Evolutionary conservation across 2,888 invertebrate genomes (phyloP), one percentile per base, ranked within the genome.

Genomic region (Dryobotodes eremita): DNA sequence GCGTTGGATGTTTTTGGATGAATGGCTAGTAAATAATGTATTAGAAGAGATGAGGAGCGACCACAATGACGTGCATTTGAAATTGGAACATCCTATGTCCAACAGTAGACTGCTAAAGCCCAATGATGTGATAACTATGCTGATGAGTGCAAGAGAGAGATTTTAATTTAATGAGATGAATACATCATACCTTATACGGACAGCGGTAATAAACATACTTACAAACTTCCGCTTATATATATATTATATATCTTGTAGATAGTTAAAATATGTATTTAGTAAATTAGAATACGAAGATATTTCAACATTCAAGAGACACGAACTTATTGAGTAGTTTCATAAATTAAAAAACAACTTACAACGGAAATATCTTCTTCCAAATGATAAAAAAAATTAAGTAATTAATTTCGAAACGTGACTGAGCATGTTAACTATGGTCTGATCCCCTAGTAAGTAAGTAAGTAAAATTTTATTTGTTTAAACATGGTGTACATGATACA

Each of bases 251-350:
- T 2, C 8, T 80, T 42, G 15, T 31, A 69, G 1, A 53, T 31
- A 53, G 55, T 69, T 81, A 75, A 80, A 69, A 69, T 80, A 81
- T 80, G 82, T 81, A 80, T 80, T 69, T 64, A 80, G 74, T 62
- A 5, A 31, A 69, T 57, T 57, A 20, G 73, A 80, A 73, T 26
- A 48, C 15, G n/a, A 31, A 0, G 23, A 74, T 42, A 61, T 73
- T 42, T 81, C 23, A 13, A 55, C 42, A 55, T 73, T 23, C 1
- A 62, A 42, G 31, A 74, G 23, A 71, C 48, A n/a, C 15, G n/a
- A 53, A 20, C 15, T 8, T 31, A 55, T 13, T 62, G 31, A 62
- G 17, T 31, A 5, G 46, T 61, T 77, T 76, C 11, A 36, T 68
- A 46, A 70, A 31, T 48, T 62, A 23, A 13, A 36, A 62, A 62